Evolutionary conservation across 2,797 vertebrate species (phyloP).

Genomic region (Cirrhinus molitorella): DNA sequence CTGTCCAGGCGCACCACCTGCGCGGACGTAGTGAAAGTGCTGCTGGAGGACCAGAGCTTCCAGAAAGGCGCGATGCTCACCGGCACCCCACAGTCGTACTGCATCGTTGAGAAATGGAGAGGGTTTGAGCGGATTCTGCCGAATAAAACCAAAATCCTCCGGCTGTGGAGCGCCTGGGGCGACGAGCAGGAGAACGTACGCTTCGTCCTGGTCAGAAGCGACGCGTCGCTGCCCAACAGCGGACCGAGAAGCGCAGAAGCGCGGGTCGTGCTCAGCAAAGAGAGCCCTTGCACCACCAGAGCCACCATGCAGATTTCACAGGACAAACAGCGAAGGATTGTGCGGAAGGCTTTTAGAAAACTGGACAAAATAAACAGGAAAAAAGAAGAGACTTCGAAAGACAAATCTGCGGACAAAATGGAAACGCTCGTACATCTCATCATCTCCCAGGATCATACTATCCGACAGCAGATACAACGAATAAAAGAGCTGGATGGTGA

Average conservation of each 20-base stretch:
- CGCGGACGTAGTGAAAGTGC: conserved; percentile 89
- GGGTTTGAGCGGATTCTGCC: conserved; percentile 94
- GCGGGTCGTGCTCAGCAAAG: conserved; percentile 90
- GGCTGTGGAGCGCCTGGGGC: conserved; percentile 95
- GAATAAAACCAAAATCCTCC: conserved; percentile 91
- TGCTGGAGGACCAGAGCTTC: conserved; percentile 89
- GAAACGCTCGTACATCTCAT: conserved; percentile 96
- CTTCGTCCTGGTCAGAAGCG: conserved; percentile 92
- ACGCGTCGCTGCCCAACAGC: conserved; percentile 89
- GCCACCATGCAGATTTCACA: conserved; percentile 77
- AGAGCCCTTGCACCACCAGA: conserved; percentile 76
- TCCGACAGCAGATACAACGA: conserved; percentile 94
- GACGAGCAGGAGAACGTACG: conserved; percentile 93
- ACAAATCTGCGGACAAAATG: conserved; percentile 87
- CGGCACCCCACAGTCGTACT: conserved; percentile 88
- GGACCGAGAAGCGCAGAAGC: conserved; percentile 95
- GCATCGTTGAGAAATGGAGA: conserved; percentile 97
- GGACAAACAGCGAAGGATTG: conserved; percentile 91
- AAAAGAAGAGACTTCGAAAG: conserved; percentile 78
- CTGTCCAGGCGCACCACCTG: conserved; percentile 92
- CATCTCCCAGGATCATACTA: conserved; percentile 96
- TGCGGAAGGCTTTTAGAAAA: conserved; percentile 95
- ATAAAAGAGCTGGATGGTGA: conserved; percentile 91
- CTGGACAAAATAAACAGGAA: conserved; percentile 92
- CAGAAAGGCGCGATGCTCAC: conserved; percentile 82